Conservation (phyloP, 2,113 vertebrate species). For the Octodon degus region DNA sequence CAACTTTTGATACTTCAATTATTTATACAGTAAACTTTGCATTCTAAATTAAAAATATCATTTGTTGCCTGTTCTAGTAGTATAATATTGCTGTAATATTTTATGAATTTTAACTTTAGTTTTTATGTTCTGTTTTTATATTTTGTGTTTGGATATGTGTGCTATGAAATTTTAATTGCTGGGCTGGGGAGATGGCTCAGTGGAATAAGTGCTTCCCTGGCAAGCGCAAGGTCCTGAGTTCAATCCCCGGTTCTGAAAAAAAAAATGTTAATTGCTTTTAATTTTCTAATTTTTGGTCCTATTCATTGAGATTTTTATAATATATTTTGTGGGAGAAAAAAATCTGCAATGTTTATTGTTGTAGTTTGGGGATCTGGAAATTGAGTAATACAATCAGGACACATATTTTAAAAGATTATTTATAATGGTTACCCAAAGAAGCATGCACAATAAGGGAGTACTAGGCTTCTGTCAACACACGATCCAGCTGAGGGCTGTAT, state of each 20-base stretch:
- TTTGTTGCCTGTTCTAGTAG: background rate
- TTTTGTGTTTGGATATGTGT: background rate
- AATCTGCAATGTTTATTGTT: background rate
- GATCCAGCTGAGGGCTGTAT: no score
- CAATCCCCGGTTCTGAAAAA: no score
- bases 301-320: background rate
- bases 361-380: no score
- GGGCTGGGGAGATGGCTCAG: no score
- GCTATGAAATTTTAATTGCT: no score
- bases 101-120: background rate
- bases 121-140: background rate
- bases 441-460: no score
- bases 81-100: background rate
- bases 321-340: background rate
- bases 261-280: background rate
- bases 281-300: background rate
- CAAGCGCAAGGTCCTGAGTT: no score
- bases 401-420: no score
- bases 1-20: background rate
- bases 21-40: background rate
- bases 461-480: no score
- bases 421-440: no score
- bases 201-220: no score
- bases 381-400: no score
- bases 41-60: background rate